Conservation (phyloP, 2,113 vertebrate species). For the Cichladusa arquata region DNA sequence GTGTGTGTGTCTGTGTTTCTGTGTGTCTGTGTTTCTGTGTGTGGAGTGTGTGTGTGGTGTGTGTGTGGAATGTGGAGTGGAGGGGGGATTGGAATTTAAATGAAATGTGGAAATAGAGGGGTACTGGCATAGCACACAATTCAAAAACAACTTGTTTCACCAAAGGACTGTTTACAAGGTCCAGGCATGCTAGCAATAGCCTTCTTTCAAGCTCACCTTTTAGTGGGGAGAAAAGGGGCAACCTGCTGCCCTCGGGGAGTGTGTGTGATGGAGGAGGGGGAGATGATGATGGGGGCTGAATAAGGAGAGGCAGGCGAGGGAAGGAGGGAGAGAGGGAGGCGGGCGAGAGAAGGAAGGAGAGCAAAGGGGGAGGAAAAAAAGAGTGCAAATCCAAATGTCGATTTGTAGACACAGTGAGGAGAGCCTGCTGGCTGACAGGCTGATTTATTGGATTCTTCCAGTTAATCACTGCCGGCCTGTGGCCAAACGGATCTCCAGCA, state of each 20-base stretch:
- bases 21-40: too few species aligned
- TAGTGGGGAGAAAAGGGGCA: constrained; percentile 37
- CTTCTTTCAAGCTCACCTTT: constrained; percentile 74
- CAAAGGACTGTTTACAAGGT: constrained; percentile 6
- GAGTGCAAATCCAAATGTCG: constrained; percentile 85
- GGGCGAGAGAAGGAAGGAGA: not conserved
- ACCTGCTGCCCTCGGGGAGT: constrained; percentile 36
- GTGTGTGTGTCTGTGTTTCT: too few species aligned
- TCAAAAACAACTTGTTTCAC: constrained; percentile 43
- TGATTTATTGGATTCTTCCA: constrained; percentile 98
- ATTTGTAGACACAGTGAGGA: constrained; percentile 85
- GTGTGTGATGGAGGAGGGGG: not conserved
- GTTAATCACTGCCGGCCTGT: constrained; percentile 90
- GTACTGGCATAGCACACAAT: not conserved
- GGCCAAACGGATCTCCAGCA: constrained; percentile 89
- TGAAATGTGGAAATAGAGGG: not conserved
- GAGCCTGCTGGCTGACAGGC: constrained; percentile 88
- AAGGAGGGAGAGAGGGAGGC: not conserved
- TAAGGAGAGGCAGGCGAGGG: not conserved
- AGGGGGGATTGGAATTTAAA: not conserved
- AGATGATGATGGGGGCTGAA: not conserved
- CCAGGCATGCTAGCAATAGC: constrained; percentile 18
- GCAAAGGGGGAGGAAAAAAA: not conserved
- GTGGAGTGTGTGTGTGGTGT: not conserved
- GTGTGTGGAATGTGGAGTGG: not conserved